Base-by-base conservation (phyloP, 1,140 invertebrate genomes). In the Drosophila baimaii region DNA sequence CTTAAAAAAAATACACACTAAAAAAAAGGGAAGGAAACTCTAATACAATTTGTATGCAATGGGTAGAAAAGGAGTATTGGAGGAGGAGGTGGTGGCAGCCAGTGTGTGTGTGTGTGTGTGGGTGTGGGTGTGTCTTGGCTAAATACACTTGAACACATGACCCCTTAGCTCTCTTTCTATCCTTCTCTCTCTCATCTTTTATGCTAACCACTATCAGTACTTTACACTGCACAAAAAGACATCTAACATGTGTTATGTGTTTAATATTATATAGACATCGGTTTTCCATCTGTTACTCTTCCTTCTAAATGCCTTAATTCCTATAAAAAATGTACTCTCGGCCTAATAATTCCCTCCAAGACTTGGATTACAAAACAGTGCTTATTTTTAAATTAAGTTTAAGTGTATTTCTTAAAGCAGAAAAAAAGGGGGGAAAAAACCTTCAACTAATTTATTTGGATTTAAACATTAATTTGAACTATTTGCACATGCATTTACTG, bases 191-290 rank as follows among this genome's bases (percentile, higher is more conserved):
- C 13, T 41, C 21, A 13, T 43, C 31, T 19, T 49, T 51, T 43
- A 13, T 43, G 39, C 63, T 79, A 79, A 72, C 25, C 49, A 62
- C 77, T 86, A 85, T 86, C 82, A 86, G 82, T 86, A 86, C 82
- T 72, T 86, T 65, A 65, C 39, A 57, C 52, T 75, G 65, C 75
- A 68, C 69, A 59, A 59, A 52, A 25, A 43, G 19, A 51, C 33
- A 43, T 66, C 31, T 51, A 46, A 7, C 44, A 21, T 62, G 41
- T 47, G 33, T n/a, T 19, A 29, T 27, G 27, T 17, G 27, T 49
- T 54, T 21, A 52, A 21, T 21, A 13, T 68, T 46, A 17, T 51
- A 59, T 55, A 77, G 15, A 52, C 33, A 52, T n/a, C n/a, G 59
- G 27, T n/a, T 68, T 39, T 37, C 7, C 33, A n/a, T 71, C 47